These are phyloP conservation scores for Meteorus colon DNA, from an alignment of 2,888 invertebrate genomes.

Conservation along the genomic window DNA sequence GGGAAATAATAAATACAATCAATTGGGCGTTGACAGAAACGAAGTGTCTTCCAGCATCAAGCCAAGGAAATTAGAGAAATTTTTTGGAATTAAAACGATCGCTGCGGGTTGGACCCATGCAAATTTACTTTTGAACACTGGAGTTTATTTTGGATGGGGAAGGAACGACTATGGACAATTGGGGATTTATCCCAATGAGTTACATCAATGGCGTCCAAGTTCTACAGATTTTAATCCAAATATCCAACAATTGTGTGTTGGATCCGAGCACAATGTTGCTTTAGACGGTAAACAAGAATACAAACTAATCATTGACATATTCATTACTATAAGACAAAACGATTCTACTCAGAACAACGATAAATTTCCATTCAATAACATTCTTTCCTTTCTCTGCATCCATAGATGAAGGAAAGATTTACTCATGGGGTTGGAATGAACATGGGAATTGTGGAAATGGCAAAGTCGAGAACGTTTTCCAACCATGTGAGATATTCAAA, in stretches of 20 bases:
- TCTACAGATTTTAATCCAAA: slow-evolving; percentile 67
- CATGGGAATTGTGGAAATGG: slow-evolving; percentile 89
- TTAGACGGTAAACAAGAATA: slow-evolving; percentile 69
- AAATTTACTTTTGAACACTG: slow-evolving; percentile 78
- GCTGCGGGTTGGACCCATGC: slow-evolving; percentile 88
- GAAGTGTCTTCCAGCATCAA: slow-evolving; percentile 68
- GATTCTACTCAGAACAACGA: no score
- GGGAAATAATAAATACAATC: slow-evolving; percentile 91
- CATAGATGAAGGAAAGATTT: slow-evolving; percentile 78
- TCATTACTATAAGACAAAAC: not conserved
- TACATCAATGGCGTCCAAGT: slow-evolving; percentile 53
- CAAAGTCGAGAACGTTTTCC: slow-evolving; percentile 72
- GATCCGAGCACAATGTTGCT: slow-evolving; percentile 87
- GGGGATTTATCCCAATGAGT: slow-evolving; percentile 73
- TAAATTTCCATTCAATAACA: no score
- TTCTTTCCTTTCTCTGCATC: not conserved
- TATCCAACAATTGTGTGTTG: slow-evolving; percentile 79
- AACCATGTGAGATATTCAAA: slow-evolving; percentile 71
- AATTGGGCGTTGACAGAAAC: slow-evolving; percentile 79
- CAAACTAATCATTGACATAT: slow-evolving; percentile 8
- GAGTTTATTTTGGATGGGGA: slow-evolving; percentile 84
- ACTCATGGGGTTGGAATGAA: slow-evolving; percentile 94
- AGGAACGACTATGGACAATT: slow-evolving; percentile 88
- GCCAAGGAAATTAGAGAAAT: slow-evolving; percentile 73
- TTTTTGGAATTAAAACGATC: slow-evolving; percentile 70